A percentile compares a stretch with the other conserved stretches of the same genome.
Conservation (phyloP, 2,113 vertebrate genomes). For the Cepphus grylle region DNA sequence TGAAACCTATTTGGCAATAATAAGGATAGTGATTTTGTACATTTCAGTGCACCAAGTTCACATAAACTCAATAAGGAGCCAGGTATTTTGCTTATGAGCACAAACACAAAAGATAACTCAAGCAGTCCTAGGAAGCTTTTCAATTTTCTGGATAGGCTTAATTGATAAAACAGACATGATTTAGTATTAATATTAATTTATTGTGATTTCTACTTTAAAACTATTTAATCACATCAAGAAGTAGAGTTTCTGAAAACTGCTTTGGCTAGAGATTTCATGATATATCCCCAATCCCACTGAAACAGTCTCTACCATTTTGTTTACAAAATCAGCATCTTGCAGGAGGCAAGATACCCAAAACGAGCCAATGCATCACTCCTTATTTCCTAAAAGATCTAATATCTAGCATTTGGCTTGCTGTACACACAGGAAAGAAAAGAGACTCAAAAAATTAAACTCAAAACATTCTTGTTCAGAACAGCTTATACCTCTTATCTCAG, state of each 20-base stretch:
- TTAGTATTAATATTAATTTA: not conserved
- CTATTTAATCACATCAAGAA: not conserved
- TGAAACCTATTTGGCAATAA: not conserved
- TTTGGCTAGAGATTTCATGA: not conserved
- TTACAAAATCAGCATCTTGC: not conserved
- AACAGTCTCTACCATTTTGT: not conserved
- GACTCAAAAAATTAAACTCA: not conserved
- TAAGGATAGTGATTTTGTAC: not conserved
- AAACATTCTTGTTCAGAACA: not conserved
- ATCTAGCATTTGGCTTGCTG: not conserved
- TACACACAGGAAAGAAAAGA: not conserved
- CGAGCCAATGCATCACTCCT: not conserved
- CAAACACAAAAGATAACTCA: not conserved
- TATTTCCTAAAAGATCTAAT: not conserved
- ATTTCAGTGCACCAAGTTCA: not conserved
- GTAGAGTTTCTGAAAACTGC: not conserved
- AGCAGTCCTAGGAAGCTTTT: not conserved
- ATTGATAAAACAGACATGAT: not conserved
- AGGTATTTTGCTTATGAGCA: not conserved
- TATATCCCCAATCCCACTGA: not conserved
- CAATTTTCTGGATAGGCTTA: not conserved
- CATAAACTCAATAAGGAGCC: not conserved
- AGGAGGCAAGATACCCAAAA: not conserved
- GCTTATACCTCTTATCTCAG: not conserved
- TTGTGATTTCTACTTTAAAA: not conserved